These are phyloP conservation scores for Epirrhoe alternata DNA, from an alignment of 2,888 invertebrate species.

Conservation along the genomic window DNA sequence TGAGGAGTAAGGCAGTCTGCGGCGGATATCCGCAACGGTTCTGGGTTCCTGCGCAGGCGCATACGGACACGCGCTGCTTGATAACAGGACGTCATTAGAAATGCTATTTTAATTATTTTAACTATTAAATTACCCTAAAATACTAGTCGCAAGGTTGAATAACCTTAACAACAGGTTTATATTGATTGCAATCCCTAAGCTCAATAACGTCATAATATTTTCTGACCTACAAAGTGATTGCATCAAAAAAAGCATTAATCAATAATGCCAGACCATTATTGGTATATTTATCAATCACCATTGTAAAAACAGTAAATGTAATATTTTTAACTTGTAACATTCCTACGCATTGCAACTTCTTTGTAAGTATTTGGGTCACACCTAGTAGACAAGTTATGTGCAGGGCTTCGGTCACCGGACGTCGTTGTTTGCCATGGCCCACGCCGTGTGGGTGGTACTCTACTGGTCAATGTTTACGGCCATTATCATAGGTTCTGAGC, in stretches of 20 bases:
- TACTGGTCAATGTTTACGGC: slow-evolving; percentile 43
- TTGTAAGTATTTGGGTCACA: slow-evolving; percentile 54
- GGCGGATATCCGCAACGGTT: slow-evolving; percentile 75
- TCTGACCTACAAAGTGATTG: neutral
- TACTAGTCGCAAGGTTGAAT: no score
- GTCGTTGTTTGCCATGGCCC: slow-evolving; percentile 76
- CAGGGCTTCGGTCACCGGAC: slow-evolving; percentile 72
- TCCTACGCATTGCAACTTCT: slow-evolving; percentile 43
- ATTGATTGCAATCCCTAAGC: no score
- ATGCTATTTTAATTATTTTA: slow-evolving; percentile 23
- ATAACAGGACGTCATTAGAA: slow-evolving; percentile 47
- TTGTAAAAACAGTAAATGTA: slow-evolving; percentile 16
- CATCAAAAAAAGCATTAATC: neutral
- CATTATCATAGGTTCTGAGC: slow-evolving; percentile 36
- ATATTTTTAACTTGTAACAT: slow-evolving; percentile 39
- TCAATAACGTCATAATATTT: no score
- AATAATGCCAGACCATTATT: neutral
- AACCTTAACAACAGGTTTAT: no score
- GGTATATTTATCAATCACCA: slow-evolving; percentile 14
- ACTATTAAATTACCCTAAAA: neutral
- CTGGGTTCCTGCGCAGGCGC: slow-evolving; percentile 48
- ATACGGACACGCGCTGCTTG: slow-evolving; percentile 50
- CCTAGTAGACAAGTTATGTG: slow-evolving; percentile 57
- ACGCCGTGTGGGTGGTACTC: slow-evolving; percentile 53
- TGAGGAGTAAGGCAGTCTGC: slow-evolving; percentile 56